Evolutionary conservation across 2,797 vertebrate species (phyloP).

Genomic region (Euthynnus affinis): DNA sequence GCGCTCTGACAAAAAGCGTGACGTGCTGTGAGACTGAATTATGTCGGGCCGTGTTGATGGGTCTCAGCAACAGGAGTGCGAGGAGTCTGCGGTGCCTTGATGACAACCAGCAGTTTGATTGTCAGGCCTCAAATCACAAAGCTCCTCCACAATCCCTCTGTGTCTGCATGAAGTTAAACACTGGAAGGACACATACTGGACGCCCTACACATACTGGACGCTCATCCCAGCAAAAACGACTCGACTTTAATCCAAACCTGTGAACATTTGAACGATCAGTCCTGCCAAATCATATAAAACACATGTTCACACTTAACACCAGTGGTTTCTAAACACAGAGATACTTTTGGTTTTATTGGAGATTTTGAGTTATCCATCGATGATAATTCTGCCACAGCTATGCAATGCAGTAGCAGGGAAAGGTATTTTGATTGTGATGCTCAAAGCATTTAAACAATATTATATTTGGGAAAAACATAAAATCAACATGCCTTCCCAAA

Average conservation of each 20-base stretch:
- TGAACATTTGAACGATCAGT: not conserved
- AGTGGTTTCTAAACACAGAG: not conserved
- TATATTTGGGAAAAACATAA: too few relatives aligned
- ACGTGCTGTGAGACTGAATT: slow-evolving; percentile 65
- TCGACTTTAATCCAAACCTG: not conserved
- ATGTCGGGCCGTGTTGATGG: slow-evolving; percentile 43
- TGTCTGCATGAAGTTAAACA: slow-evolving; percentile 30
- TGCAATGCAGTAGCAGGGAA: not conserved
- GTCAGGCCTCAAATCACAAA: slow-evolving; percentile 50
- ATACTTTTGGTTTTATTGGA: not conserved
- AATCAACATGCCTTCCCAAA: too few relatives aligned
- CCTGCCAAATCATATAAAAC: not conserved
- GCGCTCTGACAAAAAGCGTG: slow-evolving; percentile 56
- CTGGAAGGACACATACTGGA: slow-evolving; percentile 18
- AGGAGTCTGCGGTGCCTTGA: slow-evolving; percentile 38
- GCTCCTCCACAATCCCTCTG: slow-evolving; percentile 6
- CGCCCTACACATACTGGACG: slow-evolving; percentile 7
- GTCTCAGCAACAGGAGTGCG: slow-evolving; percentile 32
- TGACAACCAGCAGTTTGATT: slow-evolving; percentile 61
- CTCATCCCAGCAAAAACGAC: not conserved
- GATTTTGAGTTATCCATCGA: not conserved
- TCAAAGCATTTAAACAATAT: too few relatives aligned
- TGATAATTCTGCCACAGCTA: not conserved
- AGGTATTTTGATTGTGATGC: not conserved
- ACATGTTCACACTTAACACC: not conserved